Conservation (phyloP, 2,113 vertebrate species). For the Hepsetus odoe region DNA sequence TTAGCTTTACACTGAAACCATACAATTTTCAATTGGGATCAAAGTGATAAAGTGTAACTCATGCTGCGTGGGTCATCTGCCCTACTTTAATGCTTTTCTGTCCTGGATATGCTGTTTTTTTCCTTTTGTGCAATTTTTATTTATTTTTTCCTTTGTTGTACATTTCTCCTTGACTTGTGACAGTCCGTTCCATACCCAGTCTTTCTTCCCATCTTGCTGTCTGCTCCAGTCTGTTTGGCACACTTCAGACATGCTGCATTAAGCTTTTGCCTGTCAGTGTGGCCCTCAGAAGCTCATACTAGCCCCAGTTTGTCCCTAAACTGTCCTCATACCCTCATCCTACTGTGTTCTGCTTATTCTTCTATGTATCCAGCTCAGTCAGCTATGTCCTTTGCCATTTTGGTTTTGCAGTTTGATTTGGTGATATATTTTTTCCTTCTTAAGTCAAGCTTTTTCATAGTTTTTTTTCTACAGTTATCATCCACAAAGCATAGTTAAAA, state of each 20-base stretch:
- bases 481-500: too few species aligned
- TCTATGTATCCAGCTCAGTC: slow-evolving; percentile 21
- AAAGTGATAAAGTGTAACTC: not conserved
- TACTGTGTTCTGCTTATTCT: slow-evolving; percentile 4
- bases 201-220: slow-evolving; percentile 29
- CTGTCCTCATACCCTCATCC: slow-evolving; percentile 40
- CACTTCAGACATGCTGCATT: slow-evolving; percentile 32
- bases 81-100: not conserved
- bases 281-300: slow-evolving; percentile 55
- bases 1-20: not conserved
- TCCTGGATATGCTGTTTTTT: not conserved
- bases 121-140: not conserved
- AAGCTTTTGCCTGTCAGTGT: slow-evolving; percentile 42
- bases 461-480: not conserved
- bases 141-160: slow-evolving; percentile 43
- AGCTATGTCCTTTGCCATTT: slow-evolving; percentile 20
- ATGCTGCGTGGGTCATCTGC: not conserved
- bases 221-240: slow-evolving; percentile 47
- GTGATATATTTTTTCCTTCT: slow-evolving; percentile 13
- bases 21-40: not conserved
- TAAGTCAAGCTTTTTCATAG: slow-evolving; percentile 1
- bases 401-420: slow-evolving; percentile 5
- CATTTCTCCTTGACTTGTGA: slow-evolving; percentile 51
- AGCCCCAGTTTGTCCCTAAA: slow-evolving; percentile 55
- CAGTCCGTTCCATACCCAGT: slow-evolving; percentile 34